Evolutionary conservation across 2,888 invertebrate species (phyloP), one percentile per base, ranked within the genome.

Genomic region (Nomada fucata): DNA sequence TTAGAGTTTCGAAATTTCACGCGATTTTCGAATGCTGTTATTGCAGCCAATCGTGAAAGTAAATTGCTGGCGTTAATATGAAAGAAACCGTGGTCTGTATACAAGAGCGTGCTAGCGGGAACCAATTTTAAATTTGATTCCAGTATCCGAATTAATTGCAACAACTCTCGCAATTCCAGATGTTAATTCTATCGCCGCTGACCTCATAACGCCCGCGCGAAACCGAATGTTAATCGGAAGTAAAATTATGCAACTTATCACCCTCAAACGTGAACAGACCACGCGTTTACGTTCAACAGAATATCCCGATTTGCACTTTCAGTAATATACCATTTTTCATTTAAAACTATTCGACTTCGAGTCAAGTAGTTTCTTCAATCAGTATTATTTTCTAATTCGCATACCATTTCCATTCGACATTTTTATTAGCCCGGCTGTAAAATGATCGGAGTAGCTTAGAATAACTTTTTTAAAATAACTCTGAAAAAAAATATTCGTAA

Each of bases 41-140:
- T 15, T 23, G 44, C 59, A 60, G 44, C 47, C 23, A 67, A 73
- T 67, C 73, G 42, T 20, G 20, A 11, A 50, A 53, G 55, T 79
- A 65, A 71, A 76, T 76, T 75, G 50, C 44, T 29, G 42, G 52
- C 36, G 57, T 79, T 79, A 76, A 76, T 79, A 76, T 42, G 60
- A 70, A 70, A 65, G 65, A 53, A 71, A 65, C 65, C 36, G 23
- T 63, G 26, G 53, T 29, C 73, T 67, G 74, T 78, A 53, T 78
- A 73, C 73, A 67, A 67, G 44, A 67, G 44, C 44, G 65, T 29
- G 47, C 77, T 36, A 23, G 74, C 67, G 52, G 70, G 55, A 78
- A 74, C 47, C 68, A 74, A 78, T 78, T 78, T 78, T 74, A 78
- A 74, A 74, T 78, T 78, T 67, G 78, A 74, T 73, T 74, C 55